These are phyloP conservation scores for Sebastolobus alascanus DNA, from an alignment of 2,797 vertebrate species.

Conservation along the genomic window DNA sequence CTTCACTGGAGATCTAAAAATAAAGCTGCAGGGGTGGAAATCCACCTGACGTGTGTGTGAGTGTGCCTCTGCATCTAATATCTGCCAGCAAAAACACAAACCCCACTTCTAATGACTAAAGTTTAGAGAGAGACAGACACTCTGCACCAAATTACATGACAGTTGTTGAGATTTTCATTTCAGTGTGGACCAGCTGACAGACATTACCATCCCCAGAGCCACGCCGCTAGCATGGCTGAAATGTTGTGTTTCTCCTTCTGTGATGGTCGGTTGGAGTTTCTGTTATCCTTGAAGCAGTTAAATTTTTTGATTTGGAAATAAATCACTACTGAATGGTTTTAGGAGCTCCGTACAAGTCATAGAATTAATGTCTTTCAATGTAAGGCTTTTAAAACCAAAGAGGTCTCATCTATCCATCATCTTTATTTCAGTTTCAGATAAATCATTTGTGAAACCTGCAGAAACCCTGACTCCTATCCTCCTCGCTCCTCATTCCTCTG, in stretches of 20 bases:
- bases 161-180: not conserved
- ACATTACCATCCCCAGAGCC: not conserved
- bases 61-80: constrained; percentile 45
- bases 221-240: not conserved
- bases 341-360: not conserved
- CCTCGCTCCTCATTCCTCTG: not conserved
- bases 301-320: not conserved
- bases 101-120: constrained; percentile 15
- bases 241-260: not conserved
- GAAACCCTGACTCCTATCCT: not conserved
- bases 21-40: constrained; percentile 52
- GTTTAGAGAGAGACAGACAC: not conserved
- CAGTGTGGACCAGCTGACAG: not conserved
- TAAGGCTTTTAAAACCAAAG: not conserved
- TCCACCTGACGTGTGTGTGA: constrained; percentile 24
- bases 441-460: not conserved
- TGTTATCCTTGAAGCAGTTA: not conserved
- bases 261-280: not conserved
- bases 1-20: constrained; percentile 50
- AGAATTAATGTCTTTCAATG: not conserved
- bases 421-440: not conserved
- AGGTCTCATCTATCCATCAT: not conserved
- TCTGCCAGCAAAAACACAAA: constrained; percentile 41
- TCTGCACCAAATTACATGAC: not conserved
- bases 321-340: not conserved